Percentiles rank a stretch among this genome's conserved stretches.
phyloP scores from a whole-genome alignment of 2,888 invertebrate species.

The Elegia similella region DNA sequence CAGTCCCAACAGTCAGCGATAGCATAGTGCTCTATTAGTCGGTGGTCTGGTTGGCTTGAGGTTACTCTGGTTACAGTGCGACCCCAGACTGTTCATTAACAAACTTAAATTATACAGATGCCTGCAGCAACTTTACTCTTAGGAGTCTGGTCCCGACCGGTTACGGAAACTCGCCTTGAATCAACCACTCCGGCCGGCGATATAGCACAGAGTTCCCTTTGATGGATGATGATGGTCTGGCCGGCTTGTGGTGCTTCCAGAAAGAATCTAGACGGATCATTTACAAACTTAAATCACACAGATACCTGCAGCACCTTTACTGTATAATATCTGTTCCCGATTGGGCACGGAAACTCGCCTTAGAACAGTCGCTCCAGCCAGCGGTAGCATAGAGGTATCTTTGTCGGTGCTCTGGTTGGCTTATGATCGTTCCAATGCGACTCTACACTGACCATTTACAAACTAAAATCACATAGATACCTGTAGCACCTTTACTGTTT shows the following conservation, averaged over 20 bases:
- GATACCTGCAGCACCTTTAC: constrained; percentile 32
- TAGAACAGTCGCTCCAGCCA: constrained; percentile 27
- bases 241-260: too few species aligned
- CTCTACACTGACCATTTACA: too few species aligned
- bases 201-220: constrained; percentile 19
- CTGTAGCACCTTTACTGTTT: constrained; percentile 23
- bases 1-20: constrained; percentile 38
- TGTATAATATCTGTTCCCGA: constrained; percentile 50
- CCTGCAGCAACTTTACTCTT: constrained; percentile 38
- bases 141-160: constrained; percentile 51
- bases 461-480: too few species aligned
- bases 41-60: too few species aligned
- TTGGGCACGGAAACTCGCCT: constrained; percentile 40
- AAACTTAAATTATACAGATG: neutral
- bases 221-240: too few species aligned
- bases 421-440: too few species aligned
- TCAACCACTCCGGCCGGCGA: constrained; percentile 21
- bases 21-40: constrained; percentile 35
- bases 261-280: too few species aligned
- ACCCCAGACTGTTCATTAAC: too few species aligned
- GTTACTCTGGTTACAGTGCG: too few species aligned
- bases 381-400: neutral
- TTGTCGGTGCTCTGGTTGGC: too few species aligned
- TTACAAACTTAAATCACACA: neutral
- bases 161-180: constrained; percentile 39